These are phyloP conservation scores for Sylvia atricapilla DNA, from an alignment of 2,113 vertebrate genomes.

Conservation along the genomic window DNA sequence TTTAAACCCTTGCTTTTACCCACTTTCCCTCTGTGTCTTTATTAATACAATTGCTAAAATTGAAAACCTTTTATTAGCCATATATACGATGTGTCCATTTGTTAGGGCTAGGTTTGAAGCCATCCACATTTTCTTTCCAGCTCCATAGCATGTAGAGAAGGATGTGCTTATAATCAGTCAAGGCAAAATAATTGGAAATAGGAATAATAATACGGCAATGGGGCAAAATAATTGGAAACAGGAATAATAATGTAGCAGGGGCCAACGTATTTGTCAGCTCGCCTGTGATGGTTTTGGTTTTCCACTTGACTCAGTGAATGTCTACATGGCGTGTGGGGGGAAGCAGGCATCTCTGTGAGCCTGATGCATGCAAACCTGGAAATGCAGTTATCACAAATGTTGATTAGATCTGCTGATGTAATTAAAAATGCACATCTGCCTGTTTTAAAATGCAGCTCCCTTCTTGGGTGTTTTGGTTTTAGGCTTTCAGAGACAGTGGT, in stretches of 20 bases:
- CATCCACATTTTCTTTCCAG: background rate
- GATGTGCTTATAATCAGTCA: conserved; percentile 2
- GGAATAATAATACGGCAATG: background rate
- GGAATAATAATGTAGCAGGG: background rate
- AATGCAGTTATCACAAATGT: background rate
- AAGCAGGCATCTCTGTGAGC: background rate
- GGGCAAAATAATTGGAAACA: background rate
- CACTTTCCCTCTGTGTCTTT: background rate
- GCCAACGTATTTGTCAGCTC: background rate
- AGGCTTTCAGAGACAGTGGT: background rate
- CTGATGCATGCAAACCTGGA: background rate
- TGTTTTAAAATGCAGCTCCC: background rate
- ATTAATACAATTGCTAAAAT: background rate
- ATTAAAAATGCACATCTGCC: conserved; percentile 51
- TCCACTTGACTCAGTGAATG: background rate
- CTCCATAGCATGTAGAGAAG: background rate
- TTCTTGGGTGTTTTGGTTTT: background rate
- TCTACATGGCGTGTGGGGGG: background rate
- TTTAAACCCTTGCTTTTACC: background rate
- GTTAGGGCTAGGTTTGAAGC: background rate
- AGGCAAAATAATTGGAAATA: conserved; percentile 40
- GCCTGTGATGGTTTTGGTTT: background rate
- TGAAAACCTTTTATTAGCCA: background rate
- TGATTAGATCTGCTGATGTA: background rate
- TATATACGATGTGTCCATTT: background rate